Percentiles rank a stretch among this genome's conserved stretches.
Conservation (phyloP, 2,797 vertebrate species). For the Muraenolepis orangiensis region DNA sequence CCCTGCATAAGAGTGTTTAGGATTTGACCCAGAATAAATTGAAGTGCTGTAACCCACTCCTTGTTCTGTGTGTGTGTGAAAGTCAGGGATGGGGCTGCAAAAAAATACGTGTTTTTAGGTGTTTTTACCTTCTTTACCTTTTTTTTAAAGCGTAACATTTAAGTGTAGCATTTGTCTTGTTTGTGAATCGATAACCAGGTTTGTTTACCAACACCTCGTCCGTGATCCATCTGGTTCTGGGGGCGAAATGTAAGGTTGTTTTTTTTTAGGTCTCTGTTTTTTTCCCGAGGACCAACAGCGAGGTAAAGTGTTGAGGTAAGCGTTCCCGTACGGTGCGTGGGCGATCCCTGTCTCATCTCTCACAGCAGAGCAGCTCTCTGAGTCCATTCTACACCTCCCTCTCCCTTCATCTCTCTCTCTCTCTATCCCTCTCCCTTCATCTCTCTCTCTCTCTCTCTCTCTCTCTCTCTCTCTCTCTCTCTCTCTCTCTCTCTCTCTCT, state of each 20-base stretch:
- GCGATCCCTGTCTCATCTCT: slow-evolving; percentile 67
- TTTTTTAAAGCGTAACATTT: too few relatives aligned
- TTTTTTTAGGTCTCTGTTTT: background rate
- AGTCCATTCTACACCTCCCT: slow-evolving; percentile 60
- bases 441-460: too few relatives aligned
- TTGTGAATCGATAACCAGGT: background rate
- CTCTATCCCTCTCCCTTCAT: slow-evolving; percentile 18
- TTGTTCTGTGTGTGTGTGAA: background rate
- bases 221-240: background rate
- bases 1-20: too few relatives aligned
- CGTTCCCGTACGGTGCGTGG: slow-evolving; percentile 56
- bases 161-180: too few relatives aligned
- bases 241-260: background rate
- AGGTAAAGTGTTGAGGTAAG: slow-evolving; percentile 60
- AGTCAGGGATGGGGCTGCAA: background rate
- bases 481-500: too few relatives aligned
- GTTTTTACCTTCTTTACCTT: too few relatives aligned
- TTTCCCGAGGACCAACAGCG: slow-evolving; percentile 21
- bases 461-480: too few relatives aligned
- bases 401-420: slow-evolving; percentile 19
- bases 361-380: slow-evolving; percentile 44
- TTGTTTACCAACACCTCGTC: background rate
- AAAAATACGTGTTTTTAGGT: too few relatives aligned
- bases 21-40: background rate
- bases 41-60: background rate